Conservation (phyloP, 2,113 vertebrate genomes). For the Gavia stellata region DNA sequence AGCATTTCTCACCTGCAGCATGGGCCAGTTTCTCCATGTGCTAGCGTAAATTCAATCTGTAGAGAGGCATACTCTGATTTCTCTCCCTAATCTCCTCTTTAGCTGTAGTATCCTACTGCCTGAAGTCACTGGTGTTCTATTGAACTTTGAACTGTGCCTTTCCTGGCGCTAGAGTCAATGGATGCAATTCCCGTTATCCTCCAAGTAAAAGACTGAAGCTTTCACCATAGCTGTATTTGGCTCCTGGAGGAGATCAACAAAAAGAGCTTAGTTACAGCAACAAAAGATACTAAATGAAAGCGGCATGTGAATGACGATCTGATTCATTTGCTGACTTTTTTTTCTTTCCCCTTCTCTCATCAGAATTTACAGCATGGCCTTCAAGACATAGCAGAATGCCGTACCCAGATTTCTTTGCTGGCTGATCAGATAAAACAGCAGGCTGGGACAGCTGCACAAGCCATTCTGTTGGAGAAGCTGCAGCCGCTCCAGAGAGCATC, state of each 20-base stretch:
- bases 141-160: constrained; percentile 11
- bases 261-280: constrained; percentile 30
- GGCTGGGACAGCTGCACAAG: constrained; percentile 49
- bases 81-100: background rate
- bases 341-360: background rate
- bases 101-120: background rate
- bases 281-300: background rate
- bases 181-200: background rate
- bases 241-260: background rate
- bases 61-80: background rate
- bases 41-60: background rate
- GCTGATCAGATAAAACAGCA: constrained; percentile 68
- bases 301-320: background rate
- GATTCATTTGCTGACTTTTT: background rate
- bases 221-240: background rate
- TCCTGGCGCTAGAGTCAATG: background rate
- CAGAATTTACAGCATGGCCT: constrained; percentile 74
- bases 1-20: background rate
- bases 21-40: background rate
- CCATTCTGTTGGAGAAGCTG: constrained; percentile 70
- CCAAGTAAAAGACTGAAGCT: background rate
- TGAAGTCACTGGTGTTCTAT: background rate
- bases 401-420: constrained; percentile 66
- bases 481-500: constrained; percentile 72
- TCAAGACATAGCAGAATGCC: constrained; percentile 57